These are phyloP conservation scores for Oryctolagus cuniculus DNA, from an alignment of 2,113 vertebrate species.

Conservation along the genomic window mOryCun1.1 NC_091438.1:158144001-158144500, in stretches of 20 bases:
- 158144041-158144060: too few relatives aligned
- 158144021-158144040: too few relatives aligned
- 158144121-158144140: background rate
- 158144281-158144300: background rate
- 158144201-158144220: background rate
- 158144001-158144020: too few relatives aligned
- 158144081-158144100: too few relatives aligned
- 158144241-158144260: background rate
- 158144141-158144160: background rate
- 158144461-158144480: too few relatives aligned
- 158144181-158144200: background rate
- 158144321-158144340: background rate
- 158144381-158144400: background rate
- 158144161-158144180: background rate
- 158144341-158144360: background rate
- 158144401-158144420: background rate
- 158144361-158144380: background rate
- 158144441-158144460: too few relatives aligned
- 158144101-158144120: too few relatives aligned
- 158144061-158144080: too few relatives aligned
- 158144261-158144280: background rate
- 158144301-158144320: background rate
- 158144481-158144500: too few relatives aligned
- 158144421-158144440: too few relatives aligned
- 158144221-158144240: background rate